phyloP scores from a whole-genome alignment of 2,113 vertebrate species.

The Herpetotheres cachinnans region DNA sequence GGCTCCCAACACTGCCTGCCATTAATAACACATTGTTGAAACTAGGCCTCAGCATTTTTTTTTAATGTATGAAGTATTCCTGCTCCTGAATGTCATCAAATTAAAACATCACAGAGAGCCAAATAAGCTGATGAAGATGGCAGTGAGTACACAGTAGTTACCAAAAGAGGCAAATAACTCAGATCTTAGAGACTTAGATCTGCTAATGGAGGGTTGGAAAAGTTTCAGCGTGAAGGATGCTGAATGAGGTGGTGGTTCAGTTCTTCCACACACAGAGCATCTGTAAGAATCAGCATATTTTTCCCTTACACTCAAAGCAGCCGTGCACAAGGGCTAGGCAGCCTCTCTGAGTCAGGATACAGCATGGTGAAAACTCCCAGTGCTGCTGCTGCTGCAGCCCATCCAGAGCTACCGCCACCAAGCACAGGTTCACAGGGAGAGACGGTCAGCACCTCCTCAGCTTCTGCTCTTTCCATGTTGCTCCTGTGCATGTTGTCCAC shows the following conservation, averaged over 20 bases:
- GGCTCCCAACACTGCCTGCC: neutral
- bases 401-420: neutral
- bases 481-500: rapidly evolving
- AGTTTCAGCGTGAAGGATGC: neutral
- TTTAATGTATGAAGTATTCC: neutral
- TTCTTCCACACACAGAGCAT: neutral
- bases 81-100: neutral
- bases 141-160: neutral
- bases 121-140: neutral
- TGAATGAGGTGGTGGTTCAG: neutral
- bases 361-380: neutral
- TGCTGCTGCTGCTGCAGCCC: neutral
- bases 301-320: neutral
- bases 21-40: neutral
- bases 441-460: neutral
- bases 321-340: neutral
- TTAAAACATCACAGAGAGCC: neutral
- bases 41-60: neutral
- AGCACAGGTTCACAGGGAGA: neutral
- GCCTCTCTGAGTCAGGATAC: neutral
- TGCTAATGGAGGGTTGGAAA: neutral
- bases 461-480: neutral
- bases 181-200: neutral
- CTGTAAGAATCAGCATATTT: neutral
- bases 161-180: neutral